Conservation (phyloP, 2,888 invertebrate genomes). For the Onthophagus sagittarius region DNA sequence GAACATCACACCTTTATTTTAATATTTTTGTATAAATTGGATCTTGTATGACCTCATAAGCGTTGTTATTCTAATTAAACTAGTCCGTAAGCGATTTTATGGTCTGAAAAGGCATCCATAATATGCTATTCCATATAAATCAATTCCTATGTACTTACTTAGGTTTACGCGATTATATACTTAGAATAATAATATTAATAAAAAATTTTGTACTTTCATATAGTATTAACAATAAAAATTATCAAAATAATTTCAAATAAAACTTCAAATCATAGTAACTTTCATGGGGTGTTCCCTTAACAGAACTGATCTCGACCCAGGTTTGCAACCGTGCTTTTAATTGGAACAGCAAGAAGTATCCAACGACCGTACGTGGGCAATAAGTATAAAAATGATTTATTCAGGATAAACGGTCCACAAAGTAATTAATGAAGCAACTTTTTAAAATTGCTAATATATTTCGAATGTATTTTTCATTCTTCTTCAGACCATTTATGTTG, state of each 20-base stretch:
- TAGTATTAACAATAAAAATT: conserved; percentile 7
- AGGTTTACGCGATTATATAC: conserved; percentile 5
- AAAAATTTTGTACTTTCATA: conserved; percentile 12
- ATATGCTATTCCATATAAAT: conserved; percentile 5
- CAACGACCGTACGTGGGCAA: too few relatives aligned
- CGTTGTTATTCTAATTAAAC: neutral
- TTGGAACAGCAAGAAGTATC: too few relatives aligned
- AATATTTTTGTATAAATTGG: neutral
- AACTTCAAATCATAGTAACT: neutral
- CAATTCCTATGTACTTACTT: conserved; percentile 10
- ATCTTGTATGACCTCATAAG: neutral
- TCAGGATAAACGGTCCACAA: too few relatives aligned
- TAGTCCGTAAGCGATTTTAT: conserved; percentile 1
- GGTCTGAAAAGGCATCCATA: neutral
- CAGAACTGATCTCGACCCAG: too few relatives aligned
- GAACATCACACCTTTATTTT: neutral
- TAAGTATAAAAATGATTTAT: too few relatives aligned
- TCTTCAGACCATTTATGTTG: too few relatives aligned
- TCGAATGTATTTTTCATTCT: too few relatives aligned
- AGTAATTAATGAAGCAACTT: too few relatives aligned
- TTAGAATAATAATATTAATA: neutral
- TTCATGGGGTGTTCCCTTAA: too few relatives aligned
- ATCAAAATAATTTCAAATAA: neutral
- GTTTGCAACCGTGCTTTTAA: too few relatives aligned
- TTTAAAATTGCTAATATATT: too few relatives aligned